Evolutionary conservation across 1,140 invertebrate species (phyloP).

Genomic region (Bombus turneri): DNA sequence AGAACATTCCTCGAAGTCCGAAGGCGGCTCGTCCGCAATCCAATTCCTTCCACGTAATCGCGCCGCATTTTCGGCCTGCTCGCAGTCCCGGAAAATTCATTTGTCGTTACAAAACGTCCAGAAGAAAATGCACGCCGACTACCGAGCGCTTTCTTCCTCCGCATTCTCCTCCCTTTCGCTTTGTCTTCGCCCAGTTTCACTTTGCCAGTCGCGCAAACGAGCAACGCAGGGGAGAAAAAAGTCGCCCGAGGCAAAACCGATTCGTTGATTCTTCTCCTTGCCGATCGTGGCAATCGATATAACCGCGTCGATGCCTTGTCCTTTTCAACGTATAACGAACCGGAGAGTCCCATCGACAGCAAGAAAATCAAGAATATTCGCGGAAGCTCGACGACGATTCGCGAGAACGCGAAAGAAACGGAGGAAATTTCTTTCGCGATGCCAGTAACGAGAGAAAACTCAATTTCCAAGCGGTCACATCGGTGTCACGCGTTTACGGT

Average conservation of each 20-base stretch:
- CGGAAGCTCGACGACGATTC: not conserved
- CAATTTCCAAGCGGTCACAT: not conserved
- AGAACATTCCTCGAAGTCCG: not conserved
- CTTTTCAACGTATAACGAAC: not conserved
- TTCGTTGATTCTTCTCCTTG: not conserved
- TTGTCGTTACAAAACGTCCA: not conserved
- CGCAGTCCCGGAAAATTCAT: slow-evolving; percentile 14
- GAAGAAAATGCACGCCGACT: not conserved
- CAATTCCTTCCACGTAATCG: slow-evolving; percentile 14
- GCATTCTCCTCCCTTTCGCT: not conserved
- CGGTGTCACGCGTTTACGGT: not conserved
- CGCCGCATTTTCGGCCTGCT: not conserved
- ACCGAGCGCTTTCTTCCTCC: not conserved
- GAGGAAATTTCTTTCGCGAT: not conserved
- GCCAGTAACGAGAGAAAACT: not conserved
- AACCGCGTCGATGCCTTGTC: not conserved
- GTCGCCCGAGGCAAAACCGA: not conserved
- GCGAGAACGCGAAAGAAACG: not conserved
- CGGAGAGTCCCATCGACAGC: too few relatives aligned
- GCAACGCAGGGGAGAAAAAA: not conserved
- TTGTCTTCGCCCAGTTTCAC: slow-evolving; percentile 6
- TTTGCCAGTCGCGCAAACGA: not conserved
- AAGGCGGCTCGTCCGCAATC: not conserved
- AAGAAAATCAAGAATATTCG: not conserved
- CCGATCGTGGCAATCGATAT: not conserved